Evolutionary conservation across 2,888 invertebrate genomes (phyloP).

Genomic region (Pristionchus fissidentatus): DNA sequence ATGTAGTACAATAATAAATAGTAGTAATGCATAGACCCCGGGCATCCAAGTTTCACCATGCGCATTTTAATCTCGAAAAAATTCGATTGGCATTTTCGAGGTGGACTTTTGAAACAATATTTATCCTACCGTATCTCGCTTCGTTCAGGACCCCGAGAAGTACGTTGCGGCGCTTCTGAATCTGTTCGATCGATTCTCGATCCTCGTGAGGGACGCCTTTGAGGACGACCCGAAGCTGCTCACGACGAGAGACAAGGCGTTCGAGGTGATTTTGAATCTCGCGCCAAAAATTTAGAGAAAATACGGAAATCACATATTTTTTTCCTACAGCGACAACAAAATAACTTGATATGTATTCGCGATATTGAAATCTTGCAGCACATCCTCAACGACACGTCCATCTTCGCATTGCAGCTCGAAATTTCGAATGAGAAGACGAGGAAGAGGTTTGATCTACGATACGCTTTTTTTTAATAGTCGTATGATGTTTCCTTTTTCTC

Average conservation of each 20-base stretch:
- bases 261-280: constrained; percentile 50
- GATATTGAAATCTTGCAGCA: constrained; percentile 83
- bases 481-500: no score
- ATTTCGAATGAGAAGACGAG: constrained; percentile 72
- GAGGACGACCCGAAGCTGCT: constrained; percentile 96
- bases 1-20: no score
- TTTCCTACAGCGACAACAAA: not conserved
- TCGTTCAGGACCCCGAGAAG: constrained; percentile 89
- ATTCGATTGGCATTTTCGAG: not conserved
- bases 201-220: constrained; percentile 92
- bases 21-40: no score
- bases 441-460: constrained; percentile 76
- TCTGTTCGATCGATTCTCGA: constrained; percentile 92
- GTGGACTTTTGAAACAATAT: not conserved
- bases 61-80: not conserved
- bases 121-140: no score
- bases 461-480: no score
- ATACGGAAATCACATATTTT: not conserved
- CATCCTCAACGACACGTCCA: constrained; percentile 97
- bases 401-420: constrained; percentile 82
- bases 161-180: constrained; percentile 95
- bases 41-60: no score
- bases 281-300: not conserved
- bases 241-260: constrained; percentile 91
- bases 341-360: no score